A percentile compares a stretch with the other conserved stretches of the same genome.
These are phyloP conservation scores for Cheirogaleus medius DNA, from an alignment of 2,113 vertebrate genomes.

Conservation along the genomic window DNA sequence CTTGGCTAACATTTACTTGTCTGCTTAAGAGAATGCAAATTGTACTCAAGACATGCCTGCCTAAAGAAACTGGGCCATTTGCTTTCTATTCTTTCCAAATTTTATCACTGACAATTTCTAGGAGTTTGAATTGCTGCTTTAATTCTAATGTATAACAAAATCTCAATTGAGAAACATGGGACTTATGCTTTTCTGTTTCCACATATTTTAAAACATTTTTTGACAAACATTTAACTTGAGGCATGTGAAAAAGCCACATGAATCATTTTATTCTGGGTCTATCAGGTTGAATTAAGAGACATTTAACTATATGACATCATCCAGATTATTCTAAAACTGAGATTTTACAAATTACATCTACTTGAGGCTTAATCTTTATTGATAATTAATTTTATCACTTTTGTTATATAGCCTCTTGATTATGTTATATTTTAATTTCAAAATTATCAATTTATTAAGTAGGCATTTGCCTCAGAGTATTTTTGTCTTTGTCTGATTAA, in stretches of 20 bases:
- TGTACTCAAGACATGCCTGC: background rate
- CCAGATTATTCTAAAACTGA: background rate
- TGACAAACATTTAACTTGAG: background rate
- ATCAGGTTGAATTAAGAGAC: background rate
- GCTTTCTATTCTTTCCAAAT: background rate
- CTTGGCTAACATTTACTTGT: background rate
- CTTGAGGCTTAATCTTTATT: background rate
- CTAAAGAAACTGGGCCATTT: background rate
- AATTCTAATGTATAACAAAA: background rate
- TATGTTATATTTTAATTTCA: conserved; percentile 14
- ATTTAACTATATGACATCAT: background rate
- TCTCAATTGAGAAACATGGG: background rate
- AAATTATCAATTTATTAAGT: conserved; percentile 24
- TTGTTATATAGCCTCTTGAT: background rate
- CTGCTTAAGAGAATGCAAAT: background rate
- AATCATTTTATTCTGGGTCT: background rate
- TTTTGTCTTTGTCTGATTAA: conserved; percentile 50
- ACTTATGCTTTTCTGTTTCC: background rate
- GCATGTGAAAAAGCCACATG: background rate
- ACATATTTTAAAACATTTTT: background rate
- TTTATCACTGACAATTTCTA: background rate
- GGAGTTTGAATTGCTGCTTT: background rate
- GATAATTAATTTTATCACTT: background rate
- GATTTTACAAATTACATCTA: background rate
- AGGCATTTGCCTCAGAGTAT: background rate